Evolutionary conservation across 2,113 vertebrate species (phyloP).

Genomic region (Meleagris gallopavo): DNA sequence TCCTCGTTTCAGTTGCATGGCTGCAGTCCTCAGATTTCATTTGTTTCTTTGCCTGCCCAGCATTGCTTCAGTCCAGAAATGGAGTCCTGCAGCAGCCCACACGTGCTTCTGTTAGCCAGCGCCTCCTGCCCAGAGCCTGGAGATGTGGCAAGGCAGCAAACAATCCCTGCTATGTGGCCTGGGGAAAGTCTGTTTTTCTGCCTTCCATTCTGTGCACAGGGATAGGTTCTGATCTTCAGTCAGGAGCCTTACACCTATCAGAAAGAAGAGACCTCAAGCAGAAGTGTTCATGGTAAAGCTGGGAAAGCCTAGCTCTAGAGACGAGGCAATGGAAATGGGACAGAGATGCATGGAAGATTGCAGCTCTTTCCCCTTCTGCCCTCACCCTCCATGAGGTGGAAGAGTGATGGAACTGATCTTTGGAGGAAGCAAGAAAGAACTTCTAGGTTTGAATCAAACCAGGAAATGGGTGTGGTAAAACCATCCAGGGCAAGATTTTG

Average conservation of each 20-base stretch:
- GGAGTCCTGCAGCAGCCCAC: background rate
- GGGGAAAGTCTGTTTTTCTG: background rate
- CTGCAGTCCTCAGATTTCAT: background rate
- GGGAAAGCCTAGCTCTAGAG: fast-evolving
- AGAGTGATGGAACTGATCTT: background rate
- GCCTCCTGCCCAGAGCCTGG: background rate
- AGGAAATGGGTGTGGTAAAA: background rate
- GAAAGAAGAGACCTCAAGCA: background rate
- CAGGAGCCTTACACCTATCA: background rate
- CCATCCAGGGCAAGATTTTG: background rate
- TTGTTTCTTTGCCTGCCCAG: background rate
- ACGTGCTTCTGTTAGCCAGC: background rate
- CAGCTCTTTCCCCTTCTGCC: background rate
- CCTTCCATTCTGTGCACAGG: background rate
- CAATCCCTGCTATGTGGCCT: fast-evolving
- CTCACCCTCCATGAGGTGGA: background rate
- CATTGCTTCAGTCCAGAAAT: background rate
- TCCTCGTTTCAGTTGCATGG: background rate
- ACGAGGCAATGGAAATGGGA: background rate
- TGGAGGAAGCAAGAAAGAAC: background rate
- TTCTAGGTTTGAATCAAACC: background rate
- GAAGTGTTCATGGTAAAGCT: fast-evolving
- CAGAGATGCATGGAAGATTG: background rate
- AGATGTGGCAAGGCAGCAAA: background rate
- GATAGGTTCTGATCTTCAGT: background rate